phyloP scores from a whole-genome alignment of 1,140 invertebrate genomes.

The Anadara kagoshimensis region DNA sequence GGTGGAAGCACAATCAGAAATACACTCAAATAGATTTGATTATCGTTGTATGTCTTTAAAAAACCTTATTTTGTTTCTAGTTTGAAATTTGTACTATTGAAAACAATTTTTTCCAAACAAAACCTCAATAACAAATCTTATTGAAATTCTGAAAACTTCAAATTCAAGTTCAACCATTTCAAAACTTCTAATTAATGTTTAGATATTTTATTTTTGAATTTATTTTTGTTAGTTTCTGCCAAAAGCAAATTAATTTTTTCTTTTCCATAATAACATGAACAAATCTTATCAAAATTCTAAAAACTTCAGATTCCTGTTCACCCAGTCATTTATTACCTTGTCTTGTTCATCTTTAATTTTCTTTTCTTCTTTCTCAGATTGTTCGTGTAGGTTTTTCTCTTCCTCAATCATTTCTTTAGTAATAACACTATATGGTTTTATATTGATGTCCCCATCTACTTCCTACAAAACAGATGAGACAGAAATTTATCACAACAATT shows the following conservation, averaged over 20 bases:
- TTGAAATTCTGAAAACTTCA: too few species aligned
- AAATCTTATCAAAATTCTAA: background rate
- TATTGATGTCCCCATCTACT: background rate
- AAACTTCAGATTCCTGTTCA: background rate
- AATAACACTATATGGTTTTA: conserved; percentile 9
- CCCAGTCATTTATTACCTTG: background rate
- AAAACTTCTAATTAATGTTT: too few species aligned
- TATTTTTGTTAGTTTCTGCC: background rate
- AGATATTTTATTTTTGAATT: too few species aligned
- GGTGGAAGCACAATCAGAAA: too few species aligned
- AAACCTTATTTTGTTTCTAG: too few species aligned
- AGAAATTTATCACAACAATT: background rate
- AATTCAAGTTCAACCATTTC: too few species aligned
- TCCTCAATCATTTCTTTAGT: conserved; percentile 32
- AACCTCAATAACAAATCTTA: too few species aligned
- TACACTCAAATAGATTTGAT: too few species aligned
- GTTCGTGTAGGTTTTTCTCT: conserved; percentile 31
- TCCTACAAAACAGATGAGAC: background rate
- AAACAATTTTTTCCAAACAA: too few species aligned
- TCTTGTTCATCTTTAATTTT: conserved; percentile 16
- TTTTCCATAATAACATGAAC: background rate
- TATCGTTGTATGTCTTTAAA: too few species aligned
- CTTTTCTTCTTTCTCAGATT: conserved; percentile 32
- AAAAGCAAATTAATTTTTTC: background rate
- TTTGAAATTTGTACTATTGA: too few species aligned